A percentile compares a stretch with the other conserved stretches of the same genome.
These are phyloP conservation scores for Macrophya annulata DNA, from an alignment of 2,888 invertebrate genomes.

Conservation along the genomic window DNA sequence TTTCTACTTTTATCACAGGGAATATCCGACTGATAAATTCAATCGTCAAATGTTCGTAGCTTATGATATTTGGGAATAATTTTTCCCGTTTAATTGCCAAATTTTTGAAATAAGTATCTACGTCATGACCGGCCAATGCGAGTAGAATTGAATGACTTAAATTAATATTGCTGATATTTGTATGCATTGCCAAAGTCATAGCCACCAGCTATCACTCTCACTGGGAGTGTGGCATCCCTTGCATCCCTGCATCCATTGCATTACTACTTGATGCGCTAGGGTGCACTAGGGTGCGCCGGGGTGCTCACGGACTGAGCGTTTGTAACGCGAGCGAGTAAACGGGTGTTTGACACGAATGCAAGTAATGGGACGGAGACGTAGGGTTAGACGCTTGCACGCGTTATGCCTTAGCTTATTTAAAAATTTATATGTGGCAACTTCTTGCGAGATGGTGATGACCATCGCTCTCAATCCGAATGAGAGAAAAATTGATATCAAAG, in stretches of 20 bases:
- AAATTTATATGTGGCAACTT: not conserved
- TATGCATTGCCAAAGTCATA: not conserved
- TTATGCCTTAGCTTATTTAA: constrained; percentile 24
- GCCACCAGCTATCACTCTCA: constrained; percentile 25
- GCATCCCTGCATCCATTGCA: constrained; percentile 33
- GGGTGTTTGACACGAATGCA: constrained; percentile 56
- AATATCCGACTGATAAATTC: not conserved
- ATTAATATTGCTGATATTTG: not conserved
- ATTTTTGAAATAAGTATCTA: not conserved
- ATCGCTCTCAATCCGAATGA: not conserved
- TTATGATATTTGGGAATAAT: not conserved
- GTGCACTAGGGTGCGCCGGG: constrained; percentile 49
- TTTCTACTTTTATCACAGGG: not conserved
- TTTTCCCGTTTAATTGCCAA: not conserved
- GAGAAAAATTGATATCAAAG: not conserved
- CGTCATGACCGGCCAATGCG: not conserved
- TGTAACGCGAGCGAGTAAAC: constrained; percentile 50
- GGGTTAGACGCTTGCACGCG: constrained; percentile 36
- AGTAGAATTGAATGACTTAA: not conserved
- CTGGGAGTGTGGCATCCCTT: constrained; percentile 6
- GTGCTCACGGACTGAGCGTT: constrained; percentile 48
- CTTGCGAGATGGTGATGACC: not conserved
- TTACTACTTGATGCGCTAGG: constrained; percentile 49
- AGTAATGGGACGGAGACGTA: constrained; percentile 43
- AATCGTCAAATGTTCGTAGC: not conserved